Percentiles rank a stretch among this genome's conserved stretches.
Evolutionary conservation across 2,888 invertebrate species (phyloP).

Genomic region (Melieria picta): DNA sequence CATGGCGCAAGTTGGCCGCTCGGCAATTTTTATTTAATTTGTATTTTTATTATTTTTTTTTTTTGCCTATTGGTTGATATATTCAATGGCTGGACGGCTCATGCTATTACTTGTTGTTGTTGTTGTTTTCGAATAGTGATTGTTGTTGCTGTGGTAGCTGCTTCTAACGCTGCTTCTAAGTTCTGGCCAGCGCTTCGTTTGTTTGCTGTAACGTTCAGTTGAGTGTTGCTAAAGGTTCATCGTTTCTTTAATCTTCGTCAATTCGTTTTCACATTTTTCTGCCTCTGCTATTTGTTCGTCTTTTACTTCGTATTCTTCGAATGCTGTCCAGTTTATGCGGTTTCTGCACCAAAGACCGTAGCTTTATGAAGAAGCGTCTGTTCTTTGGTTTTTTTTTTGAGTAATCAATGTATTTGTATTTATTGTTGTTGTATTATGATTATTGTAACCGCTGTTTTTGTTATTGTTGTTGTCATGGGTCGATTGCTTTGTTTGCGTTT

Average conservation of each 20-base stretch:
- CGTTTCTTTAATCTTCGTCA: constrained; percentile 4
- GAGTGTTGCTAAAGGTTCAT: neutral
- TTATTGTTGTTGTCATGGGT: no score
- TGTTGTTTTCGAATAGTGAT: neutral
- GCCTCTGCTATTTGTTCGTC: neutral
- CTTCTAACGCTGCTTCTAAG: neutral
- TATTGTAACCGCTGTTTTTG: no score
- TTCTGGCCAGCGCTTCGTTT: no score
- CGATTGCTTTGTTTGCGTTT: no score
- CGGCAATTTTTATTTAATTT: neutral
- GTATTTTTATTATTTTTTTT: neutral
- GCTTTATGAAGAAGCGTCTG: neutral
- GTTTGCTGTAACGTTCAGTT: neutral
- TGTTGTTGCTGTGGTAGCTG: neutral
- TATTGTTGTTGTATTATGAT: no score
- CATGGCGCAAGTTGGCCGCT: neutral
- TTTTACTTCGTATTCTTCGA: no score
- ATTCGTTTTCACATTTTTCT: neutral
- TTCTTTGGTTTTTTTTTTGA: neutral
- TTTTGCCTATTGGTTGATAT: neutral
- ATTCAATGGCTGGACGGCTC: no score
- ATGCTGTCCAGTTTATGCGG: no score
- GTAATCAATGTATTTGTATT: neutral
- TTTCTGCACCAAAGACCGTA: neutral
- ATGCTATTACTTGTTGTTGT: neutral